Evolutionary conservation across 1,140 invertebrate genomes (phyloP).

Genomic region (Papilio aristodemus): DNA sequence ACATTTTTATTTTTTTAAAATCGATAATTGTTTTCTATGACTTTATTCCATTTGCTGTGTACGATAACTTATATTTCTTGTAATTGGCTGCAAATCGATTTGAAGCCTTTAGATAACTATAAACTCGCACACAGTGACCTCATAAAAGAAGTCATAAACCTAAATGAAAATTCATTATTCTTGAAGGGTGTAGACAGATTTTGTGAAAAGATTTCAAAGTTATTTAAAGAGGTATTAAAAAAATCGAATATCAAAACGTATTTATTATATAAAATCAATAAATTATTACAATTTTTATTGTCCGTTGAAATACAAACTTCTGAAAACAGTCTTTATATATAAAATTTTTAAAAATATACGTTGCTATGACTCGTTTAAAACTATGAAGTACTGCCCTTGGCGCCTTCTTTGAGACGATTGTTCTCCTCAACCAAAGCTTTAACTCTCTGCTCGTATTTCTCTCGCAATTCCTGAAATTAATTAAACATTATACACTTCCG

Average conservation of each 20-base stretch:
- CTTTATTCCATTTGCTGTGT: background rate
- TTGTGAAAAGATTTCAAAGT: too few relatives aligned
- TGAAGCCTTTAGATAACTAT: background rate
- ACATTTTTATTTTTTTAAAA: background rate
- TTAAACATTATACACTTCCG: conserved; percentile 20
- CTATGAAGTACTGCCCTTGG: conserved; percentile 34
- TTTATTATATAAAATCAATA: conserved; percentile 16
- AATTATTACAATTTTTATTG: conserved; percentile 6
- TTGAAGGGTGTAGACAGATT: too few relatives aligned
- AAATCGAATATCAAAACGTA: conserved; percentile 18
- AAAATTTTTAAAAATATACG: conserved; percentile 5
- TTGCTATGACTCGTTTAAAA: background rate
- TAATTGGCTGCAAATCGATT: background rate
- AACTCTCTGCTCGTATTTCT: conserved; percentile 70
- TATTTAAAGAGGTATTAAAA: too few relatives aligned
- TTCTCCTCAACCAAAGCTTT: conserved; percentile 64
- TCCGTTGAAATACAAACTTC: background rate
- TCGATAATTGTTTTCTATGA: background rate
- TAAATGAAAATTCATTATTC: too few relatives aligned
- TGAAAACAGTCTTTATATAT: conserved; percentile 22
- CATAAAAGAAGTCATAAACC: too few relatives aligned
- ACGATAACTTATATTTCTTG: background rate
- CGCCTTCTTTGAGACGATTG: conserved; percentile 55
- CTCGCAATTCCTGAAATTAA: conserved; percentile 62
- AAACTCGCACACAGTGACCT: too few relatives aligned